A percentile compares a stretch with the other conserved stretches of the same genome.
Conservation (phyloP, 2,113 vertebrate species). For the Otolemur garnettii region DNA sequence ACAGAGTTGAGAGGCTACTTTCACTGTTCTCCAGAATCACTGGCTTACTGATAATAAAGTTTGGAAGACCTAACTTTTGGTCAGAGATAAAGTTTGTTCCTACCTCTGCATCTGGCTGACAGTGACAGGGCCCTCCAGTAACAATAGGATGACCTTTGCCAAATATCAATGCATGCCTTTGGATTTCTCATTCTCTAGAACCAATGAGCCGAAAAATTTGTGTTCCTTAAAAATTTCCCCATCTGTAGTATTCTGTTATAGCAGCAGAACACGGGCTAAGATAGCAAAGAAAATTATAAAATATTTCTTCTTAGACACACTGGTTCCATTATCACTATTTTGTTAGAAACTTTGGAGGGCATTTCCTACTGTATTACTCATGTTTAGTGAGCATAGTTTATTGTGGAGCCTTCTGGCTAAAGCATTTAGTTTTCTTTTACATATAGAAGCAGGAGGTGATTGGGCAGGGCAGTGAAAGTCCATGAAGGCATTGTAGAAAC, state of each 20-base stretch:
- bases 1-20: too few species aligned
- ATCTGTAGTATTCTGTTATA: not conserved
- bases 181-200: not conserved
- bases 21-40: too few species aligned
- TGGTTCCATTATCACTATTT: not conserved
- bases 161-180: not conserved
- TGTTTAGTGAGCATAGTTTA: not conserved
- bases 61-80: too few species aligned
- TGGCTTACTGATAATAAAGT: too few species aligned
- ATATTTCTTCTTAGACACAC: not conserved
- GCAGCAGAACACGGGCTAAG: not conserved
- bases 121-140: too few species aligned
- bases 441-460: too few species aligned
- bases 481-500: not conserved
- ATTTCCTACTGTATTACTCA: not conserved
- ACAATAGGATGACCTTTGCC: not conserved
- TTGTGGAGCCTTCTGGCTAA: not conserved
- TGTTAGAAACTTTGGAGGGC: not conserved
- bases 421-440: not conserved
- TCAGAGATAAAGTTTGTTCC: too few species aligned
- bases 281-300: not conserved
- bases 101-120: too few species aligned
- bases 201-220: not conserved
- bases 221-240: not conserved
- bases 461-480: too few species aligned